Percentiles rank a stretch among this genome's conserved stretches.
These are phyloP conservation scores for Zonotrichia leucophrys DNA, from an alignment of 2,113 vertebrate species.

Conservation along the genomic window DNA sequence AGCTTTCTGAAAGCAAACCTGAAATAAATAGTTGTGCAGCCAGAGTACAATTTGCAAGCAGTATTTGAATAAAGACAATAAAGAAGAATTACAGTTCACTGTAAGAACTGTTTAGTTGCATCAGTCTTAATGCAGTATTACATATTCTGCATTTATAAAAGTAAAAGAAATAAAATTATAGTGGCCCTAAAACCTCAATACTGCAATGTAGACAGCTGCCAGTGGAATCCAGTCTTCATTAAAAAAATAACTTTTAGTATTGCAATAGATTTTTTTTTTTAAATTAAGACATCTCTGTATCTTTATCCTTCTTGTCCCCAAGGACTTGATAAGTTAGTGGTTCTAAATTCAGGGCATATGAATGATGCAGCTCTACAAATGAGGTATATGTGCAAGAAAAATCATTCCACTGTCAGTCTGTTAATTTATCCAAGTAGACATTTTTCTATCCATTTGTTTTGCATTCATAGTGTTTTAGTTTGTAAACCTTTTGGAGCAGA, in stretches of 20 bases:
- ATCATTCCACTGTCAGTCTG: not conserved
- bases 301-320: not conserved
- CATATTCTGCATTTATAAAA: not conserved
- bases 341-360: not conserved
- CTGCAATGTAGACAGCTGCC: not conserved
- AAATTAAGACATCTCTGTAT: not conserved
- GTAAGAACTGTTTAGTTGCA: not conserved
- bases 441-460: not conserved
- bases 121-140: not conserved
- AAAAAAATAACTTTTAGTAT: not conserved
- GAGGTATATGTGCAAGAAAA: not conserved
- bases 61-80: slow-evolving; percentile 26
- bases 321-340: not conserved
- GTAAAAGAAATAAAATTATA: not conserved
- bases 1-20: not conserved
- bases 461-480: not conserved
- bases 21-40: slow-evolving; percentile 9
- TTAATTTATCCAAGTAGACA: not conserved
- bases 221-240: not conserved
- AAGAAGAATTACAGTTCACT: slow-evolving; percentile 3
- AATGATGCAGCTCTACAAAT: not conserved
- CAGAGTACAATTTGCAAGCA: not conserved
- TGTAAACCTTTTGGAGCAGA: not conserved
- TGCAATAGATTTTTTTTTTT: not conserved
- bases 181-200: not conserved